Evolutionary conservation across 1,140 invertebrate genomes (phyloP).

Genomic region (Drosophila bocki): DNA sequence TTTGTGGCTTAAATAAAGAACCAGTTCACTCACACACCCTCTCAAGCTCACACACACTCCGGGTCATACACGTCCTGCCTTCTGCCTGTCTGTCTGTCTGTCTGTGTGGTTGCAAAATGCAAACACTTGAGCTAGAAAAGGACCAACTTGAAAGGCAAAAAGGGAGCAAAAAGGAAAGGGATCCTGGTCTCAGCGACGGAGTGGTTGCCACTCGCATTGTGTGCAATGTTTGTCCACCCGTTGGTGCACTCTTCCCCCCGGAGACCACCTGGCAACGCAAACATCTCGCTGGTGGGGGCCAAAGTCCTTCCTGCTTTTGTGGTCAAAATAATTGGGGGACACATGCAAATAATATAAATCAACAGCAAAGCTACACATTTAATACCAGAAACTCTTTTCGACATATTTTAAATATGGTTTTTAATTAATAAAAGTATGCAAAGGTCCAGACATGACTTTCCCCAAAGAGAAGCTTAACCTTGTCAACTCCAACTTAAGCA

Average conservation of each 20-base stretch:
- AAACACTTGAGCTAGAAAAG: constrained; percentile 76
- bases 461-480: not conserved
- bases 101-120: constrained; percentile 74
- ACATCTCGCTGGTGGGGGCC: constrained; percentile 13
- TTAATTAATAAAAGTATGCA: constrained; percentile 6
- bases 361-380: not conserved
- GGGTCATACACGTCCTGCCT: constrained; percentile 1
- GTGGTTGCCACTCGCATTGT: constrained; percentile 41
- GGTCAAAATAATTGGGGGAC: constrained; percentile 49
- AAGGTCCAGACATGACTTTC: not conserved
- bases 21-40: constrained; percentile 44
- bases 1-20: constrained; percentile 63
- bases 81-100: constrained; percentile 9
- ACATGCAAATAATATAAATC: constrained; percentile 44
- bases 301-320: constrained; percentile 24
- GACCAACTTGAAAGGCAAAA: constrained; percentile 63
- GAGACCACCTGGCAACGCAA: not conserved
- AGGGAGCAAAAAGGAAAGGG: constrained; percentile 7
- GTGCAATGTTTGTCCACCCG: constrained; percentile 41
- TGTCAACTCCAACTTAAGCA: not conserved
- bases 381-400: not conserved
- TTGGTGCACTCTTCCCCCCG: not conserved
- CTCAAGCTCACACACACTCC: constrained; percentile 17
- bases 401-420: constrained; percentile 4
- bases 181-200: constrained; percentile 12